Evolutionary conservation across 2,797 vertebrate species (phyloP).

Genomic region (Chelidonichthys spinosus): DNA sequence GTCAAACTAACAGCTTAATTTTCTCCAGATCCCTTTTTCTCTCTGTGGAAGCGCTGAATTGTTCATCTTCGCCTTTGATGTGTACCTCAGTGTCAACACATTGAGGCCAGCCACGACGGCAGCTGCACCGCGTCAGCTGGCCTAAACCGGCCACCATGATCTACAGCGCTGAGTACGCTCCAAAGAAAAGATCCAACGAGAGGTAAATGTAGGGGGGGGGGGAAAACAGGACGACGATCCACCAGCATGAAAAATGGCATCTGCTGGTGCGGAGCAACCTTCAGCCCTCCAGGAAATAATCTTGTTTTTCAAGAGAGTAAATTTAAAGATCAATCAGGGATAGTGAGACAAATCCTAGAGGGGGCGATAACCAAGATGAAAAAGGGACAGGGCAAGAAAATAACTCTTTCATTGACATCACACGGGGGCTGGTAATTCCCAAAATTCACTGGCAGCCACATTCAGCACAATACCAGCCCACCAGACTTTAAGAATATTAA

Average conservation of each 20-base stretch:
- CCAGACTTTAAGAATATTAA: background rate
- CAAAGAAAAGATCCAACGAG: conserved; percentile 90
- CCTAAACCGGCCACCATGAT: conserved; percentile 87
- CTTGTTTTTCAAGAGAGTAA: conserved; percentile 90
- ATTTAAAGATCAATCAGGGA: conserved; percentile 89
- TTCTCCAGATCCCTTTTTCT: conserved; percentile 55
- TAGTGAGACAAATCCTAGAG: conserved; percentile 77
- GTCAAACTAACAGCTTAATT: conserved; percentile 63
- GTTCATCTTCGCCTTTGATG: conserved; percentile 70
- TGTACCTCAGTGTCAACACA: conserved; percentile 62
- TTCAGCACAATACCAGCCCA: conserved; percentile 1
- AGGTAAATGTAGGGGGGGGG: conserved; percentile 79
- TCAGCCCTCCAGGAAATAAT: conserved; percentile 88
- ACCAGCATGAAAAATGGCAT: conserved; percentile 88
- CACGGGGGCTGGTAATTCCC: conserved; percentile 30
- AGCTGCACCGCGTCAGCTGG: conserved; percentile 89
- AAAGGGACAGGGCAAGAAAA: conserved; percentile 24
- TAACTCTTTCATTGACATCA: conserved; percentile 34
- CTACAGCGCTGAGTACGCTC: conserved; percentile 87
- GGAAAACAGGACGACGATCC: conserved; percentile 61
- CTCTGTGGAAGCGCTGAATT: conserved; percentile 52
- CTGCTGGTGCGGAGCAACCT: conserved; percentile 88
- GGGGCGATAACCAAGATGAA: conserved; percentile 76
- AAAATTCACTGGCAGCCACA: background rate
- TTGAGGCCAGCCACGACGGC: conserved; percentile 58